Evolutionary conservation across 2,797 vertebrate species (phyloP).

Genomic region (Eospalax fontanierii): DNA sequence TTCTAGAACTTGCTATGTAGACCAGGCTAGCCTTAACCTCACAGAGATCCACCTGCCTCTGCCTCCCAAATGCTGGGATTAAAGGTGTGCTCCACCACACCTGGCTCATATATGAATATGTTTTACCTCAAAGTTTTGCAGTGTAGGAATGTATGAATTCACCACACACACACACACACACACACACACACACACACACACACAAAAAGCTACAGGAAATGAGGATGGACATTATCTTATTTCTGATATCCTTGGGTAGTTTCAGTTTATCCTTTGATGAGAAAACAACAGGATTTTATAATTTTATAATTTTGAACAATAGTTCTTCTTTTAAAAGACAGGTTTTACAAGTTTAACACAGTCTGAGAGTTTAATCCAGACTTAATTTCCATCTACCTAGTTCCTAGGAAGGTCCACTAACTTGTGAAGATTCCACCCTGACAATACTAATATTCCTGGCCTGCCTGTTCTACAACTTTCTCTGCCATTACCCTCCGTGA

Average conservation of each 20-base stretch:
- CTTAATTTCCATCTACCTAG: conserved; percentile 18
- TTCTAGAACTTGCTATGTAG: too few relatives aligned
- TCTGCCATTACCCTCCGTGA: conserved; percentile 25
- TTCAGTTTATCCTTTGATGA: conserved; percentile 47
- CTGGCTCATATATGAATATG: background rate
- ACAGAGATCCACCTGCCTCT: too few relatives aligned
- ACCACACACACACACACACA: background rate
- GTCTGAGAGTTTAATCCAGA: conserved; percentile 67
- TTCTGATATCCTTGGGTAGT: conserved; percentile 44
- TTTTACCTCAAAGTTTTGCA: conserved; percentile 46
- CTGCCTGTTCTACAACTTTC: background rate
- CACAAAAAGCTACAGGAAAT: background rate
- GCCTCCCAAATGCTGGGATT: too few relatives aligned
- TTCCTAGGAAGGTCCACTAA: background rate
- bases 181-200: background rate
- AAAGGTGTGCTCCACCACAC: too few relatives aligned
- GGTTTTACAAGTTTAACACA: conserved; percentile 31
- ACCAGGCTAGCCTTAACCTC: too few relatives aligned
- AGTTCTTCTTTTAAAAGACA: conserved; percentile 65
- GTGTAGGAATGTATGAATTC: background rate
- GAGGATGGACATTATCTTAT: conserved; percentile 51
- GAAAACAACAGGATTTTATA: conserved; percentile 43
- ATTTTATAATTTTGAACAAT: conserved; percentile 64
- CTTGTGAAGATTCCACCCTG: background rate
- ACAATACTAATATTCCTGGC: background rate